Conservation (phyloP, 2,797 vertebrate species). For the Argentina silus region DNA sequence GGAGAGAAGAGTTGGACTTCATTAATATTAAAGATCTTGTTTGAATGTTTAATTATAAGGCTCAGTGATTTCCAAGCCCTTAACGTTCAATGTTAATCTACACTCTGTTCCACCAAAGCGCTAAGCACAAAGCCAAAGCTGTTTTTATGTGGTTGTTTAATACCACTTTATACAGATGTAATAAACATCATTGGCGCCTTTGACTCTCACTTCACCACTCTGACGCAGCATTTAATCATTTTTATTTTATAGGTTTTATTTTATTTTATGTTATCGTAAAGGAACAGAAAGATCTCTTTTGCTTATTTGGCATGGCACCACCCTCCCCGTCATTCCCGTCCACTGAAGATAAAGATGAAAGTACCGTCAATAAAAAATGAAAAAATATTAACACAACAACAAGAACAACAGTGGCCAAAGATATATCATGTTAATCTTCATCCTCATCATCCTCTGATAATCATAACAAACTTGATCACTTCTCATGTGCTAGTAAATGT, state of each 20-base stretch:
- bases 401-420: background rate
- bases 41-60: conserved; percentile 69
- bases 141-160: conserved; percentile 47
- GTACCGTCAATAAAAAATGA: conserved; percentile 31
- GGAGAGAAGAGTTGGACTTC: conserved; percentile 30
- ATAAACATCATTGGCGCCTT: conserved; percentile 58
- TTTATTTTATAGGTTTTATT: conserved; percentile 65
- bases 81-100: conserved; percentile 38
- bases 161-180: conserved; percentile 51
- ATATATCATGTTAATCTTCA: background rate
- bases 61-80: conserved; percentile 58
- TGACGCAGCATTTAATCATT: conserved; percentile 59
- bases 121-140: conserved; percentile 34
- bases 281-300: conserved; percentile 44
- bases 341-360: conserved; percentile 55
- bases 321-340: conserved; percentile 33
- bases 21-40: conserved; percentile 63
- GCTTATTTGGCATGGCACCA: background rate
- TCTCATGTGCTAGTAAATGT: background rate
- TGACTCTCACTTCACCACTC: conserved; percentile 44
- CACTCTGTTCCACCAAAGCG: conserved; percentile 8
- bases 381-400: conserved; percentile 35
- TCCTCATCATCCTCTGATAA: background rate
- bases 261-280: conserved; percentile 59
- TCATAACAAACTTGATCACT: background rate